Conservation (phyloP, 2,113 vertebrate species). For the Eudyptes chrysolophus region DNA sequence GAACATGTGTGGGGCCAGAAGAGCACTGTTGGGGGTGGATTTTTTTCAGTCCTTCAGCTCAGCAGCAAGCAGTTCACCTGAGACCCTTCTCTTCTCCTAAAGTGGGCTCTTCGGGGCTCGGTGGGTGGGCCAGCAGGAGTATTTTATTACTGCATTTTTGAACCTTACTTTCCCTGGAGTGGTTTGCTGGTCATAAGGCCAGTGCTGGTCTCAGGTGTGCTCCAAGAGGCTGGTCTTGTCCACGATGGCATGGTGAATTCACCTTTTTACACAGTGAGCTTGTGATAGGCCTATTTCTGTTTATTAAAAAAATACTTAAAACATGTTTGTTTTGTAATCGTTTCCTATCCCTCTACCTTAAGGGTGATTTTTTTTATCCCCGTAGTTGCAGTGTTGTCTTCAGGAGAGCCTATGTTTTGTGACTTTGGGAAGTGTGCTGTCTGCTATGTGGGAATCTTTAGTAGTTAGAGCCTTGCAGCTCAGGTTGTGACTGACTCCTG, state of each 20-base stretch:
- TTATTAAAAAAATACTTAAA: not conserved
- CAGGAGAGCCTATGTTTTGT: not conserved
- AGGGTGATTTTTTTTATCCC: not conserved
- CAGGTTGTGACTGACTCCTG: not conserved
- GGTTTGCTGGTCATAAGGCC: not conserved
- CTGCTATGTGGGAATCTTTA: not conserved
- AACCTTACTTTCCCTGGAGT: not conserved
- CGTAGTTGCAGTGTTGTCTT: not conserved
- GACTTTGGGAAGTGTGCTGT: not conserved
- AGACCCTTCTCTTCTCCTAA: not conserved
- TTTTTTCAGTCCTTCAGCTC: not conserved
- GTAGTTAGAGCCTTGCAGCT: not conserved
- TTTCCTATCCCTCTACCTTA: not conserved
- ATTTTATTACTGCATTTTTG: not conserved
- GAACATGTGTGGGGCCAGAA: not conserved
- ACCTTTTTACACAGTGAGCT: not conserved
- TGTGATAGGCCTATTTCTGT: not conserved
- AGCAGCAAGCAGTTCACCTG: not conserved
- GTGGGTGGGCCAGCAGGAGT: not conserved
- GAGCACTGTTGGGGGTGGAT: not conserved
- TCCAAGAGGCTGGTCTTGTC: not conserved
- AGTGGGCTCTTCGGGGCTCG: fast-evolving
- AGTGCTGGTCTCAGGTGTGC: not conserved
- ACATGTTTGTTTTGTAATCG: not conserved
- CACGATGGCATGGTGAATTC: not conserved